Percentiles rank a stretch among this genome's conserved stretches.
Conservation (phyloP, 2,113 vertebrate genomes). For the Sinosuthora webbiana region DNA sequence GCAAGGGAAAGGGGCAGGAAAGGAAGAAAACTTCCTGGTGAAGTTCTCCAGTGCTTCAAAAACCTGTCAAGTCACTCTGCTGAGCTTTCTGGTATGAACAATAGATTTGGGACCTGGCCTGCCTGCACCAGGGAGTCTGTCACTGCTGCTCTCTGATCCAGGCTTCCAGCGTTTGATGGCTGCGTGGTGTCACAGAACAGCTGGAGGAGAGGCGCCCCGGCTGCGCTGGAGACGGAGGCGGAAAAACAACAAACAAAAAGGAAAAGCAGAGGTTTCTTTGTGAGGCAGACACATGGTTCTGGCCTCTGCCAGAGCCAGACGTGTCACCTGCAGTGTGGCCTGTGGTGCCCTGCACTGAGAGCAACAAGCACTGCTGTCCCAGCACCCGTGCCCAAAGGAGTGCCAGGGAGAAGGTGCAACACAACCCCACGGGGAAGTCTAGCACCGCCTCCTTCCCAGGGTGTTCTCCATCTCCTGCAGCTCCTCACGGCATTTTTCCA, state of each 20-base stretch:
- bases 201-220: neutral
- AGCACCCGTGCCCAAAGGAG: neutral
- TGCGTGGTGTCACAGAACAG: neutral
- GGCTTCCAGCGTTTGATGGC: constrained; percentile 14
- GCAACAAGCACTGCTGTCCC: neutral
- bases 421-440: neutral
- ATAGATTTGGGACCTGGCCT: constrained; percentile 40
- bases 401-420: neutral
- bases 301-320: neutral
- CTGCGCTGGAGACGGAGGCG: neutral
- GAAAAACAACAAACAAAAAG: neutral
- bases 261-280: constrained; percentile 1
- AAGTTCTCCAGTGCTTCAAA: constrained; percentile 32
- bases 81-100: neutral
- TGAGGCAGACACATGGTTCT: neutral
- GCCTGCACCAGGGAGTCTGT: constrained; percentile 13
- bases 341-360: neutral
- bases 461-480: neutral
- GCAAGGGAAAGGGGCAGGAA: neutral
- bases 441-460: neutral
- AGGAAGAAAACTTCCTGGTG: neutral
- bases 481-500: neutral
- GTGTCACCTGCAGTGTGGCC: rapidly evolving
- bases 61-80: constrained; percentile 16
- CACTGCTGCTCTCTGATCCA: constrained; percentile 18